phyloP scores from a whole-genome alignment of 2,888 invertebrate genomes.

The Nymphalis c-album region DNA sequence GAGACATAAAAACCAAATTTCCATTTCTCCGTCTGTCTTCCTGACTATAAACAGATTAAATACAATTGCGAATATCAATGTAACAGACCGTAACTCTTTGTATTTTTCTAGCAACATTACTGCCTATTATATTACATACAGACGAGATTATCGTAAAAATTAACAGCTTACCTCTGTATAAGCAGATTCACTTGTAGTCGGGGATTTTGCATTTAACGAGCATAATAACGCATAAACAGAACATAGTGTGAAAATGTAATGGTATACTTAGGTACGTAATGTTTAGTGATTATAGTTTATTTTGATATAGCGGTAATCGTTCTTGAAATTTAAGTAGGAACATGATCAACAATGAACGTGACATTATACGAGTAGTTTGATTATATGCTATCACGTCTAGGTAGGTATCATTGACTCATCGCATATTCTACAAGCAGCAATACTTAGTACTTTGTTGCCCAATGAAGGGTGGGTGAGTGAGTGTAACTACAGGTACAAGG shows the following conservation, averaged over 20 bases:
- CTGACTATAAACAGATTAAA: conserved; percentile 18
- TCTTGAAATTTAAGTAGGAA: too few species aligned
- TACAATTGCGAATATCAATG: conserved; percentile 50
- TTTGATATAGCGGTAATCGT: background rate
- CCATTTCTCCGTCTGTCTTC: too few species aligned
- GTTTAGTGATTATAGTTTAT: conserved; percentile 21
- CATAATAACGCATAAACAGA: conserved; percentile 43
- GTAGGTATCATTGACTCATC: too few species aligned
- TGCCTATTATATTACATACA: conserved; percentile 61
- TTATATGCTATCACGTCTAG: too few species aligned
- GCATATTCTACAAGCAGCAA: too few species aligned
- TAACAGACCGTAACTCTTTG: conserved; percentile 50
- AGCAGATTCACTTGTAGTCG: conserved; percentile 43
- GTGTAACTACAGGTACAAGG: too few species aligned
- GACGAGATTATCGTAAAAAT: conserved; percentile 67
- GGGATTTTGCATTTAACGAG: conserved; percentile 50
- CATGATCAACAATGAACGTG: too few species aligned
- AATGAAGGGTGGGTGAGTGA: too few species aligned
- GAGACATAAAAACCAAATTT: too few species aligned
- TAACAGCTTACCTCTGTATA: conserved; percentile 57
- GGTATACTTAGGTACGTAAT: conserved; percentile 23
- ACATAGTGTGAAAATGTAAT: conserved; percentile 23
- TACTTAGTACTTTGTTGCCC: too few species aligned
- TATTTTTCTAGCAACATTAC: conserved; percentile 54
- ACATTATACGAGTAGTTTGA: too few species aligned